Percentiles rank a stretch among this genome's conserved stretches.
These are phyloP conservation scores for Dipodomys ordii DNA, from an alignment of 2,113 vertebrate genomes.

Conservation along the genomic window DNA sequence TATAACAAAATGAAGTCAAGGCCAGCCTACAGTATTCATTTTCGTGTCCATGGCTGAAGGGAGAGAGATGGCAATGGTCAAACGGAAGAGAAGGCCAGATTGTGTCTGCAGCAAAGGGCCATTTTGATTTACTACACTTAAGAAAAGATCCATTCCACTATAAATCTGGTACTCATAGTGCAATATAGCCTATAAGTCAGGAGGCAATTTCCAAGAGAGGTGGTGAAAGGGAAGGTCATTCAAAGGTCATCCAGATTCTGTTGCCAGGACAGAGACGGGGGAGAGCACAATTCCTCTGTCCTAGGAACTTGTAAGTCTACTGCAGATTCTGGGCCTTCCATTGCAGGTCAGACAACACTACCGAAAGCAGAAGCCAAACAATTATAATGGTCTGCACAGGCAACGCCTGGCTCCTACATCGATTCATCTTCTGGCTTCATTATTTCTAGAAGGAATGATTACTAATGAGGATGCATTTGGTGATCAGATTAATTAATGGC, in stretches of 20 bases:
- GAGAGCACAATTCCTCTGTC: not conserved
- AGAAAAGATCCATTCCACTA: conserved; percentile 60
- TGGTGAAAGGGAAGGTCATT: conserved; percentile 51
- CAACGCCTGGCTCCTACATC: not conserved
- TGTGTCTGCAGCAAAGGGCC: conserved; percentile 26
- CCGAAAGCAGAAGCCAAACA: not conserved
- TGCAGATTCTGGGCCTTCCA: not conserved
- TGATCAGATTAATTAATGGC: conserved; percentile 71
- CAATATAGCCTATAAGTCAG: conserved; percentile 39
- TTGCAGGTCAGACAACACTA: not conserved
- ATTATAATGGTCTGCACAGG: conserved; percentile 8
- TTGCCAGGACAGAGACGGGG: not conserved
- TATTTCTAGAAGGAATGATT: conserved; percentile 72
- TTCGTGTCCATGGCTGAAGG: not conserved
- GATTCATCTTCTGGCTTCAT: conserved; percentile 44
- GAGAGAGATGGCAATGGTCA: not conserved
- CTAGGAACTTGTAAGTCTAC: not conserved
- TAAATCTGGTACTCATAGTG: conserved; percentile 53
- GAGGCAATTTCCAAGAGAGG: conserved; percentile 66
- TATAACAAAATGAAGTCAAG: conserved; percentile 26
- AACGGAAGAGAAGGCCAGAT: not conserved
- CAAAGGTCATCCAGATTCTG: conserved; percentile 39
- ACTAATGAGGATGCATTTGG: conserved; percentile 72
- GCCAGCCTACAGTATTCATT: conserved; percentile 49
- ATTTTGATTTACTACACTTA: conserved; percentile 63